Conservation (phyloP, 2,888 invertebrate species). For the Zygaena filipendulae region DNA sequence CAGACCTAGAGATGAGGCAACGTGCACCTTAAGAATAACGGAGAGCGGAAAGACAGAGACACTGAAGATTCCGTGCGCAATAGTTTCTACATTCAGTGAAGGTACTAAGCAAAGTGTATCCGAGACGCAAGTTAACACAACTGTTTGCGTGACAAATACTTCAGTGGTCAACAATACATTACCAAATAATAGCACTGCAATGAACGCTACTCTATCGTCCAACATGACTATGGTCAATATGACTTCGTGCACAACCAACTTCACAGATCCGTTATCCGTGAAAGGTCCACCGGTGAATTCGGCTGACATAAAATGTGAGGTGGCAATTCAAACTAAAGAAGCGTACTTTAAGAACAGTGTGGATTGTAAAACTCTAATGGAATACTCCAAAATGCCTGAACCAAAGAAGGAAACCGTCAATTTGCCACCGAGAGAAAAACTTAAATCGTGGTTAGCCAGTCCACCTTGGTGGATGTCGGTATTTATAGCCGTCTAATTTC, state of each 20-base stretch:
- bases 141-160: constrained; percentile 35
- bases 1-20: constrained; percentile 27
- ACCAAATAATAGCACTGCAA: constrained; percentile 4
- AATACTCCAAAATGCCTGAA: constrained; percentile 42
- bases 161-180: constrained; percentile 24
- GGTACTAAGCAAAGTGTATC: constrained; percentile 24
- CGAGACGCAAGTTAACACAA: constrained; percentile 25
- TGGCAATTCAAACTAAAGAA: constrained; percentile 38
- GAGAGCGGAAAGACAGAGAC: constrained; percentile 33
- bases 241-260: constrained; percentile 28
- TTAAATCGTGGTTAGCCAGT: constrained; percentile 42
- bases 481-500: constrained; percentile 37
- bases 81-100: constrained; percentile 52
- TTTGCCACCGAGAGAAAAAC: constrained; percentile 34
- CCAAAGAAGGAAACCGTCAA: constrained; percentile 26
- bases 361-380: constrained; percentile 35
- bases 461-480: constrained; percentile 58
- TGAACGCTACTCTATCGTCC: not conserved
- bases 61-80: constrained; percentile 53
- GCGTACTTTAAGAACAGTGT: constrained; percentile 29
- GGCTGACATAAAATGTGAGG: constrained; percentile 34
- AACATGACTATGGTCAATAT: constrained; percentile 21
- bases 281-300: constrained; percentile 34
- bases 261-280: constrained; percentile 36
- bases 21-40: constrained; percentile 38